Evolutionary conservation across 1,140 invertebrate genomes (phyloP), one percentile per base, ranked within the genome.

Genomic region (Marisa cornuarietis): DNA sequence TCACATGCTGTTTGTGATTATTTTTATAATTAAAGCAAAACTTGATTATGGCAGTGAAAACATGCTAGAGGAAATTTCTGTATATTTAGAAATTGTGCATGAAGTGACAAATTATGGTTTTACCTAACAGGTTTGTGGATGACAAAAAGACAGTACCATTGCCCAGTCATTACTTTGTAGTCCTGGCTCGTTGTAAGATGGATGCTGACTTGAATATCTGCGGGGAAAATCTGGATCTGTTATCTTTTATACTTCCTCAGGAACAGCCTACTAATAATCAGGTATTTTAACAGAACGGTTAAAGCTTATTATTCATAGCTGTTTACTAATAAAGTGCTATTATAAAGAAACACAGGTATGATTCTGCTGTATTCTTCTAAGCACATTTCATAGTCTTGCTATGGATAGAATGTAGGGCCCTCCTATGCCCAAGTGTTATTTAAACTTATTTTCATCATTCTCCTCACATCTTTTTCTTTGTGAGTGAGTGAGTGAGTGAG

Each of bases 181-280:
- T 87, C 24, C 24, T 88, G 42, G 78, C 82, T 7, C 82, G 81
- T 72, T 86, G 85, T 71, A 72, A 52, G 42, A 13, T 51, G 22
- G 24, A 71, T 26, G 65, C 51, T 0, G 31, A 26, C 18, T 26
- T 84, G 16, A 49, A 20, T 0, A 66, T 71, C 8, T 87, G 85
- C 61, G 24, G 31, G 24, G 24, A 82, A n/a, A 58, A 85, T n/a
- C 42, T 86, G 42, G 83, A 85, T 42, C 69, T 84, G 7, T 24
- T 86, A 72, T 82, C 87, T n/a, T 85, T 87, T 65, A 74, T 88
- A 62, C 74, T 88, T 24, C 86, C 87, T 20, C 85, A 85, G 26
- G 24, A 79, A 31, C 78, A 81, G 49, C 66, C 16, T 65, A 2
- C 13, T 26, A 51, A 83, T 82, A 58, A 75, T 79, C 11, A 85